phyloP scores from a whole-genome alignment of 2,113 vertebrate genomes.

The Junco hyemalis region DNA sequence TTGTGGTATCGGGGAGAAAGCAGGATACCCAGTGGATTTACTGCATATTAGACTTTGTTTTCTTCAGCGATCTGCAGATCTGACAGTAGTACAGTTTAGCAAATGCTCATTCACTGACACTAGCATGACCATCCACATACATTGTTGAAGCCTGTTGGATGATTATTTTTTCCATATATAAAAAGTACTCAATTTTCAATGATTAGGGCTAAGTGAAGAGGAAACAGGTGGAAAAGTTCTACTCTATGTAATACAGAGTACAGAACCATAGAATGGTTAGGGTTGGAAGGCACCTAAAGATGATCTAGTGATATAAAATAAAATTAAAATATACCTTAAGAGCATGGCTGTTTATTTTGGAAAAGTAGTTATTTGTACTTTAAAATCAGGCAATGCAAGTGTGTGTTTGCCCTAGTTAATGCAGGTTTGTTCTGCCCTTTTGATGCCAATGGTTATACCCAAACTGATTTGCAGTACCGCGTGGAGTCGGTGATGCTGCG shows the following conservation, averaged over 20 bases:
- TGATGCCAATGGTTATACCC: neutral
- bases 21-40: neutral
- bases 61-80: neutral
- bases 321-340: neutral
- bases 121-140: neutral
- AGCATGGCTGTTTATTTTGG: neutral
- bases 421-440: neutral
- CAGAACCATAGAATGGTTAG: neutral
- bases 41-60: neutral
- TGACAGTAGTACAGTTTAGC: neutral
- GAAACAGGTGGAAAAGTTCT: neutral
- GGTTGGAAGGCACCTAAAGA: neutral
- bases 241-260: neutral
- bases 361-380: neutral
- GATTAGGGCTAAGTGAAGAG: neutral
- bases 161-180: neutral
- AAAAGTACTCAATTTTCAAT: neutral
- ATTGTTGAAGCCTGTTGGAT: neutral
- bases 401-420: neutral
- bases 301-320: neutral
- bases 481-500: conserved; percentile 99
- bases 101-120: neutral
- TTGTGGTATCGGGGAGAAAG: neutral
- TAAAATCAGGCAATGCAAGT: neutral
- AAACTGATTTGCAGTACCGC: conserved; percentile 83